phyloP scores from a whole-genome alignment of 2,797 vertebrate species.

The Aldrovandia affinis region DNA sequence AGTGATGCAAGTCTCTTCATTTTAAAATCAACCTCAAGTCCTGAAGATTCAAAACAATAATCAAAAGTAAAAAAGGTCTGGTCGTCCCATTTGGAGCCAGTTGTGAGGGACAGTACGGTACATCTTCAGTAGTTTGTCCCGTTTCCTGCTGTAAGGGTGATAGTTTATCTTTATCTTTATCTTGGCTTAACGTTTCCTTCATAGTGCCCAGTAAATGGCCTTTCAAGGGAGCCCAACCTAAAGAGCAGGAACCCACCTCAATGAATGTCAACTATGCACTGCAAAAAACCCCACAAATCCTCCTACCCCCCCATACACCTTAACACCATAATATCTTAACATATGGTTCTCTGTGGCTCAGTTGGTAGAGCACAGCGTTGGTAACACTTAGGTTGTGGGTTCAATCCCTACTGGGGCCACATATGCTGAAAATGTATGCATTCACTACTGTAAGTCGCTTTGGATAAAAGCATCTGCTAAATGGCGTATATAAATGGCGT shows the following conservation, averaged over 20 bases:
- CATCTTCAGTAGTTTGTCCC: constrained; percentile 23
- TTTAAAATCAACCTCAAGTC: not conserved
- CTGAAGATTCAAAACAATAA: not conserved
- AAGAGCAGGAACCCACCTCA: not conserved
- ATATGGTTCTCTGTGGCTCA: no score
- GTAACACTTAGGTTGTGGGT: no score
- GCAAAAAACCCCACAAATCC: not conserved
- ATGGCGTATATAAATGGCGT: no score
- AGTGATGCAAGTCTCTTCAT: not conserved
- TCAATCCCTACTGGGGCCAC: no score
- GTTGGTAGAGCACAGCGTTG: no score
- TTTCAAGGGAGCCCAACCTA: not conserved
- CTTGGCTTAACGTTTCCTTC: constrained; percentile 51
- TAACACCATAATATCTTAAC: no score
- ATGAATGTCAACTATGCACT: not conserved
- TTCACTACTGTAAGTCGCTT: no score
- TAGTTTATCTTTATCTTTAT: constrained; percentile 47
- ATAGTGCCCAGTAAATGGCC: constrained; percentile 7
- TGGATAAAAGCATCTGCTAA: no score
- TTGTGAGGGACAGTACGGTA: not conserved
- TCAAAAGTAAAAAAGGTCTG: not conserved
- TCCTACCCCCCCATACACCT: no score
- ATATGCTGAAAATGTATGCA: no score
- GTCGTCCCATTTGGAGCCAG: not conserved
- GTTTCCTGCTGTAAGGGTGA: constrained; percentile 45